Evolutionary conservation across 53 echinoderm and acorn worm species (phyloP).

Genomic region (Zoroaster sp.): DNA sequence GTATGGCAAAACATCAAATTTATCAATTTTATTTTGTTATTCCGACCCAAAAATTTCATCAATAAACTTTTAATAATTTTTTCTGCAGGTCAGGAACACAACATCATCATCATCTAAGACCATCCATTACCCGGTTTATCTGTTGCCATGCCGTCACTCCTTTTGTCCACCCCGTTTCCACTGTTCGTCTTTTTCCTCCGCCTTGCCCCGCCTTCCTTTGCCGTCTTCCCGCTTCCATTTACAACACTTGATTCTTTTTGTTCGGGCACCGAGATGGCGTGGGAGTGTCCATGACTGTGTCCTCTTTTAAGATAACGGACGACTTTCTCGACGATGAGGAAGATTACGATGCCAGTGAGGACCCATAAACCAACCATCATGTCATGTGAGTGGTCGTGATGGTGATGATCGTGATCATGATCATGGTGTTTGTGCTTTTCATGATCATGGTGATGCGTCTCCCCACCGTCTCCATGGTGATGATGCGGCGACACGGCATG

Average conservation of each 20-base stretch:
- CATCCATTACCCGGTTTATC: neutral
- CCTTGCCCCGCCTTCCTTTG: conserved; percentile 66
- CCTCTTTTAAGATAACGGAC: conserved; percentile 87
- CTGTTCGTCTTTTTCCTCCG: conserved; percentile 59
- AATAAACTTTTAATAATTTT: no score
- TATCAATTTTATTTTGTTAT: no score
- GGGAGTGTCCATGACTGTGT: conserved; percentile 75
- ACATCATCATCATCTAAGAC: no score
- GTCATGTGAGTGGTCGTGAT: conserved; percentile 65
- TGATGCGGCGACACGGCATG: conserved; percentile 90
- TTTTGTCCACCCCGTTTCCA: conserved; percentile 48
- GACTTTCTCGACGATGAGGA: conserved; percentile 89
- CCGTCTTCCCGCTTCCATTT: conserved; percentile 47
- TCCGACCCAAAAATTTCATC: no score
- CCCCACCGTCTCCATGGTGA: conserved; percentile 63
- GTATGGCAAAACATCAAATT: no score
- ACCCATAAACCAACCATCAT: conserved; percentile 87
- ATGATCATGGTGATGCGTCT: conserved; percentile 55
- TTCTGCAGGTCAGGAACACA: no score
- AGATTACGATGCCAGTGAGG: conserved; percentile 80
- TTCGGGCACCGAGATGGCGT: conserved; percentile 26
- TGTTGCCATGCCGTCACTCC: neutral
- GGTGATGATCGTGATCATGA: conserved; percentile 62
- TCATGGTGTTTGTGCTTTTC: conserved; percentile 58
- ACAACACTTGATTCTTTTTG: conserved; percentile 30